phyloP scores from a whole-genome alignment of 2,888 invertebrate genomes.

The Ormyrus labotus region DNA sequence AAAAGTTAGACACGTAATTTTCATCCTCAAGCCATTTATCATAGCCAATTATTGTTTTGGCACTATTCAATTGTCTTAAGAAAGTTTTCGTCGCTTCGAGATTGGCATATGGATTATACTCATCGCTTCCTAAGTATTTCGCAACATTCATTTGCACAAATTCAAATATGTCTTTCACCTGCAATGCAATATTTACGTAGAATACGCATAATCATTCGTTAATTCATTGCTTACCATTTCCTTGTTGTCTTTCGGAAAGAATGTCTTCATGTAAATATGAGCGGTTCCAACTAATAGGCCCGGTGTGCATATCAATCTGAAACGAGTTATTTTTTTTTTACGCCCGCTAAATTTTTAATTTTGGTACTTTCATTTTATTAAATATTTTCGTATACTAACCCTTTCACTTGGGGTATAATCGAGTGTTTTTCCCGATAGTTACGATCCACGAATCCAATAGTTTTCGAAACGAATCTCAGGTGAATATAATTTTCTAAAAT shows the following conservation, averaged over 20 bases:
- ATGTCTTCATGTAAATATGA: slow-evolving; percentile 20
- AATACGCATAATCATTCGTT: neutral
- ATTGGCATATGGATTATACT: neutral
- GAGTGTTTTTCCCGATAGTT: slow-evolving; percentile 31
- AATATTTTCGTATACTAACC: slow-evolving; percentile 31
- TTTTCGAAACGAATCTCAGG: slow-evolving; percentile 51
- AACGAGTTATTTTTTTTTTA: neutral
- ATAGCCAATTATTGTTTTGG: slow-evolving; percentile 39
- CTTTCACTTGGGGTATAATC: slow-evolving; percentile 42
- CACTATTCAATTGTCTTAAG: neutral
- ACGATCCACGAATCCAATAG: slow-evolving; percentile 48
- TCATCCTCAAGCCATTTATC: slow-evolving; percentile 41
- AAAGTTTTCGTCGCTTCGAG: slow-evolving; percentile 26
- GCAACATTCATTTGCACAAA: neutral
- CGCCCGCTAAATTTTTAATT: neutral
- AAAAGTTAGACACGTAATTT: slow-evolving; percentile 8
- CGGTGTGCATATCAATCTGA: slow-evolving; percentile 45
- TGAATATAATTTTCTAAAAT: slow-evolving; percentile 47
- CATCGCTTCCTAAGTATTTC: neutral
- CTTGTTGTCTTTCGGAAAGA: slow-evolving; percentile 39
- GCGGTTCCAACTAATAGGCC: slow-evolving; percentile 47
- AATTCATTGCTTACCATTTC: slow-evolving; percentile 21
- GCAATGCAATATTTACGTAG: neutral
- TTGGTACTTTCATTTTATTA: neutral
- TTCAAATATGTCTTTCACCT: slow-evolving; percentile 31